Percentiles rank a stretch among this genome's conserved stretches.
These are phyloP conservation scores for Lepidochrysops patricia DNA, from an alignment of 2,888 invertebrate genomes.

Conservation along the genomic window DNA sequence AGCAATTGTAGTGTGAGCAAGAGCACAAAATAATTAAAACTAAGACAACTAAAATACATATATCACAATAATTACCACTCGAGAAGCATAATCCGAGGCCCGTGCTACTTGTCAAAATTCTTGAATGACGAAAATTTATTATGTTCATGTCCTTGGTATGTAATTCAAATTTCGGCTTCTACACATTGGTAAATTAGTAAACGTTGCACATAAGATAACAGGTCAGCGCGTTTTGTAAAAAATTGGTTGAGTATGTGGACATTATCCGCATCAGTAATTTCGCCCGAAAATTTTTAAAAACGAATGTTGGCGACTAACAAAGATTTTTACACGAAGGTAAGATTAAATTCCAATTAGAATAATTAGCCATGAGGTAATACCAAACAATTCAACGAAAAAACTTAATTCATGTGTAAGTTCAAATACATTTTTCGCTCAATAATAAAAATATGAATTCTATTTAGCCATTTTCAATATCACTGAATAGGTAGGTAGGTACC, in stretches of 20 bases:
- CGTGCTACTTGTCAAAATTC: constrained; percentile 58
- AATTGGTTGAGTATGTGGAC: constrained; percentile 7
- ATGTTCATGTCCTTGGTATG: constrained; percentile 70
- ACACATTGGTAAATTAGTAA: constrained; percentile 43
- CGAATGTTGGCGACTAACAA: constrained; percentile 13
- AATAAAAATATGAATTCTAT: background rate
- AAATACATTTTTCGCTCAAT: background rate
- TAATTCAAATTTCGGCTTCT: constrained; percentile 48
- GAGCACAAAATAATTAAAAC: background rate
- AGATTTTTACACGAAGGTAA: background rate
- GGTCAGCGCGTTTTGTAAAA: constrained; percentile 20
- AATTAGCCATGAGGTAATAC: background rate
- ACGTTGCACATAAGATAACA: constrained; percentile 18
- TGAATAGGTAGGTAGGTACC: too few relatives aligned
- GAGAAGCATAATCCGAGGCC: constrained; percentile 57
- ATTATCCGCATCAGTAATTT: constrained; percentile 24
- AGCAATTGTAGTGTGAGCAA: background rate
- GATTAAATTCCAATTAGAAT: background rate
- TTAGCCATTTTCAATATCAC: constrained; percentile 6
- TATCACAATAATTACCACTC: constrained; percentile 46
- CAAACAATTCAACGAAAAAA: background rate
- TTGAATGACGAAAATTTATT: constrained; percentile 57
- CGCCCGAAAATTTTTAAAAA: constrained; percentile 14
- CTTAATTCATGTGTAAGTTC: background rate
- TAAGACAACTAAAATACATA: background rate